phyloP scores from a whole-genome alignment of 2,113 vertebrate genomes.

The Scopus umbretta region DNA sequence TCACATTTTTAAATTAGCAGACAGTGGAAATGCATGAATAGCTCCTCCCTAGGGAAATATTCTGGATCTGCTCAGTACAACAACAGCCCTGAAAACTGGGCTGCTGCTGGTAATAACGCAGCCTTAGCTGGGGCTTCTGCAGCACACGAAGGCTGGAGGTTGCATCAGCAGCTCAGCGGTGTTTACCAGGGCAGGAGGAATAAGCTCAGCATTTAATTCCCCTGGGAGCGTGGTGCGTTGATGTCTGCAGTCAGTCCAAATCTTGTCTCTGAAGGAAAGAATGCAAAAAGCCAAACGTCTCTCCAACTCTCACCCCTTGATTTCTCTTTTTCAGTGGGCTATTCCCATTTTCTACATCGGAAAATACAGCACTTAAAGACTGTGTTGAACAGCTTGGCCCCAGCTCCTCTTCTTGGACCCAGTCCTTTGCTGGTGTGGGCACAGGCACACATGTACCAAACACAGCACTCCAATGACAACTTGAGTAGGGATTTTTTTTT shows the following conservation, averaged over 20 bases:
- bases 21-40: not conserved
- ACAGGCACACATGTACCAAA: not conserved
- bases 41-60: conserved; percentile 29
- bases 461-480: not conserved
- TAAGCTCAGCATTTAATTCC: not conserved
- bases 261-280: not conserved
- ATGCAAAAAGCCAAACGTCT: not conserved
- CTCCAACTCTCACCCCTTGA: not conserved
- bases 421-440: rapidly evolving
- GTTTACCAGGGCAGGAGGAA: not conserved
- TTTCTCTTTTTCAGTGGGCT: not conserved
- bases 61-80: not conserved
- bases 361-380: not conserved
- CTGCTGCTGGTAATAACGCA: conserved; percentile 8
- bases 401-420: not conserved
- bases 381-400: not conserved
- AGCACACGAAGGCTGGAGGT: not conserved
- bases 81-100: not conserved
- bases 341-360: not conserved
- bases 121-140: not conserved
- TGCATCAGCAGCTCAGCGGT: not conserved
- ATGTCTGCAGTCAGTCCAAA: not conserved
- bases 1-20: conserved; percentile 30
- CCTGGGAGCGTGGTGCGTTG: not conserved
- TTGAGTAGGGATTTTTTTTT: not conserved